Evolutionary conservation across 2,797 vertebrate genomes (phyloP).

Genomic region (Sarcophilus harrisii): DNA sequence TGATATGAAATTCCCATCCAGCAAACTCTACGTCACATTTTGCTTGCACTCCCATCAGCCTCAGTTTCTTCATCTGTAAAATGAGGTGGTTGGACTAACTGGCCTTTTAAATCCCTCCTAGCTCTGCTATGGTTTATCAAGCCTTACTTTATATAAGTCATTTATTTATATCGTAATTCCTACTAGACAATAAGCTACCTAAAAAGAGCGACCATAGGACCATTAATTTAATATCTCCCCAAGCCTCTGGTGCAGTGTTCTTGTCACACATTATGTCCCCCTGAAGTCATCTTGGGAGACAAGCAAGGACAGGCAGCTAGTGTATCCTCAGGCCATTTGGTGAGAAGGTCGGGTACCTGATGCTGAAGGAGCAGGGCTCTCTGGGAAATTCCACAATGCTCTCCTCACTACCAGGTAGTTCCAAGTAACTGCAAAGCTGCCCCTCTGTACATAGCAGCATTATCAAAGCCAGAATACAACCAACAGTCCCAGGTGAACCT

Average conservation of each 20-base stretch:
- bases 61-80: neutral
- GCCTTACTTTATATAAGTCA: neutral
- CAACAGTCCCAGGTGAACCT: fast-evolving
- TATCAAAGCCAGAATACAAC: neutral
- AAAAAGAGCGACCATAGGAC: neutral
- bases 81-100: neutral
- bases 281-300: neutral
- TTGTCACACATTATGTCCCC: neutral
- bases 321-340: neutral
- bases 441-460: fast-evolving
- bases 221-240: neutral
- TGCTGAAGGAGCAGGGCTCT: neutral
- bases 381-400: neutral
- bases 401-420: neutral
- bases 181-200: neutral
- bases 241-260: neutral
- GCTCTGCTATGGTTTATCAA: neutral
- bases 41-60: neutral
- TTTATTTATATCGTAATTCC: neutral
- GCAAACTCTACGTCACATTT: neutral
- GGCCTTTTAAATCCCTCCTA: neutral
- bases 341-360: neutral
- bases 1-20: neutral
- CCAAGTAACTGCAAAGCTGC: neutral
- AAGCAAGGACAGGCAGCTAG: neutral